Evolutionary conservation across 2,113 vertebrate species (phyloP).

Genomic region (Xenopus laevis): DNA sequence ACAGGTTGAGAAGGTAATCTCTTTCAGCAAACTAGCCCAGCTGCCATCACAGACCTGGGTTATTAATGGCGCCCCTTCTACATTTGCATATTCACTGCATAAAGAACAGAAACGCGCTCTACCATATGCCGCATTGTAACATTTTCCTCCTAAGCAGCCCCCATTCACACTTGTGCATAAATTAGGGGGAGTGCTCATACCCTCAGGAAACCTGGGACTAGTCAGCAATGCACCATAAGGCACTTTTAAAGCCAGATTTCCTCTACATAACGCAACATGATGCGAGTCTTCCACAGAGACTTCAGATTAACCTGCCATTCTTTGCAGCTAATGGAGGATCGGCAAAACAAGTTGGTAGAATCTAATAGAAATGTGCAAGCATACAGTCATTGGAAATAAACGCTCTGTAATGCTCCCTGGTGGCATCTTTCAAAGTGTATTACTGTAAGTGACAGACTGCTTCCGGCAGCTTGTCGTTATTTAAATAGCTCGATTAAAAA

Average conservation of each 20-base stretch:
- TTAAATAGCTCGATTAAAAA: conserved; percentile 9
- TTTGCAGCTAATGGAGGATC: conserved; percentile 3
- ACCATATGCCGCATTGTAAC: conserved; percentile 59
- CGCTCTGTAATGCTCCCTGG: conserved; percentile 3
- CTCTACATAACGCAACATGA: conserved; percentile 55
- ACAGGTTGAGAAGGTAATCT: conserved; percentile 53
- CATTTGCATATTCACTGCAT: conserved; percentile 68
- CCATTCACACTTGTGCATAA: conserved; percentile 55
- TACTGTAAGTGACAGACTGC: conserved; percentile 6
- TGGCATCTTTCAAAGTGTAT: neutral
- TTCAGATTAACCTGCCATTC: conserved; percentile 21
- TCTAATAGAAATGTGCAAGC: conserved; percentile 23
- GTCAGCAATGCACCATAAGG: conserved; percentile 73
- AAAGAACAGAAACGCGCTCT: conserved; percentile 58
- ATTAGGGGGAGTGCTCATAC: conserved; percentile 52
- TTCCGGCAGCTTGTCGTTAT: conserved; percentile 11
- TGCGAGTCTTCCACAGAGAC: conserved; percentile 55
- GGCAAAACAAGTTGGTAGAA: conserved; percentile 1
- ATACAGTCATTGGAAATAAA: neutral
- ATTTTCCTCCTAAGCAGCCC: conserved; percentile 49
- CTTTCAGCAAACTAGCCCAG: conserved; percentile 61
- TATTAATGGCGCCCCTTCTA: conserved; percentile 64
- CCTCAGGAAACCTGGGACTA: conserved; percentile 53
- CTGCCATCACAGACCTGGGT: conserved; percentile 60
- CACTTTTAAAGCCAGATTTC: conserved; percentile 59